Evolutionary conservation across 2,113 vertebrate species (phyloP).

Genomic region (Poeciliopsis turrubarensis): DNA sequence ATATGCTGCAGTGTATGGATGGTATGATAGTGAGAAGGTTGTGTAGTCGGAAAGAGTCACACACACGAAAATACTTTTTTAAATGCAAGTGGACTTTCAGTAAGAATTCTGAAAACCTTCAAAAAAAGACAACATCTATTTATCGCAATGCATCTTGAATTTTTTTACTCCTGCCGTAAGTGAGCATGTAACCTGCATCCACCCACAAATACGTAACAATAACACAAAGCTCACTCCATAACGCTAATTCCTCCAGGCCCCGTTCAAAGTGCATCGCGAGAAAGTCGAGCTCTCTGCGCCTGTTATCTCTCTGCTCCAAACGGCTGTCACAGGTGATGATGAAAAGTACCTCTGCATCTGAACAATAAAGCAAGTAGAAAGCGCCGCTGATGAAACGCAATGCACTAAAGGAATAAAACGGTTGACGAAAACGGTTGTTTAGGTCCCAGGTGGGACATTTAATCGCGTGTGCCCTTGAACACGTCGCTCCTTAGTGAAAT

Average conservation of each 20-base stretch:
- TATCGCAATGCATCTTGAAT: too few relatives aligned
- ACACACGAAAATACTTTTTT: too few relatives aligned
- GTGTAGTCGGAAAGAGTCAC: too few relatives aligned
- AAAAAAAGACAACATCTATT: too few relatives aligned
- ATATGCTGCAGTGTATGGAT: too few relatives aligned
- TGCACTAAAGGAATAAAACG: conserved; percentile 48
- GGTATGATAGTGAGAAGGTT: too few relatives aligned
- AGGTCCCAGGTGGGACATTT: conserved; percentile 64
- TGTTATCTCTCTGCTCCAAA: conserved; percentile 49
- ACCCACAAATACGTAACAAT: background rate
- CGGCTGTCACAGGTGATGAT: conserved; percentile 60
- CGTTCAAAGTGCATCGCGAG: background rate
- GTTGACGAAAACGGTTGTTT: conserved; percentile 41
- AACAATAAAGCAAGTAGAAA: conserved; percentile 67
- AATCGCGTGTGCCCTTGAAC: conserved; percentile 69
- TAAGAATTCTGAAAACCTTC: too few relatives aligned
- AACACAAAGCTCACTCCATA: background rate
- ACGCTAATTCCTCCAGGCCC: background rate
- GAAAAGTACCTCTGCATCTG: conserved; percentile 46
- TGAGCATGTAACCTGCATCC: background rate
- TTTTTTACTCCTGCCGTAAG: too few relatives aligned
- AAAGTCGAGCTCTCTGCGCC: background rate
- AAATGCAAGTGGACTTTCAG: too few relatives aligned
- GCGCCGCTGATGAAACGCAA: conserved; percentile 60
- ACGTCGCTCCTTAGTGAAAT: conserved; percentile 48